phyloP scores from a whole-genome alignment of 2,888 invertebrate species.

The Dryocosmus kuriphilus region DNA sequence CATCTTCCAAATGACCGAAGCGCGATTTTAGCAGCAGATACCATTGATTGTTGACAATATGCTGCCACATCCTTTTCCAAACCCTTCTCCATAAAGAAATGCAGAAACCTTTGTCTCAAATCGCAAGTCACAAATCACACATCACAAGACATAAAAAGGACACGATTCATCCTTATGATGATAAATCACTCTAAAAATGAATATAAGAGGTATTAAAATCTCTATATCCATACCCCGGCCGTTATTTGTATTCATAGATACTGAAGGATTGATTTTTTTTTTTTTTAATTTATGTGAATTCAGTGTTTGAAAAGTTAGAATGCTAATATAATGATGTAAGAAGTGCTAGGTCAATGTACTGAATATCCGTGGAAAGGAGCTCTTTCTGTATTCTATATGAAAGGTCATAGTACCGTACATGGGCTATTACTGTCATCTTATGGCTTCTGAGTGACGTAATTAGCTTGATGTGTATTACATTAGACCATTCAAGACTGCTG shows the following conservation, averaged over 20 bases:
- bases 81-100: neutral
- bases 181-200: neutral
- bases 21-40: neutral
- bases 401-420: conserved; percentile 1
- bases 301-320: neutral
- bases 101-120: neutral
- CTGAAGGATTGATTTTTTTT: neutral
- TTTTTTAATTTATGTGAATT: neutral
- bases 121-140: neutral
- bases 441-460: neutral
- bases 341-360: neutral
- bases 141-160: neutral
- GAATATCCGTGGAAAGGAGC: neutral
- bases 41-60: neutral
- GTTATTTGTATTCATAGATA: neutral
- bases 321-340: neutral
- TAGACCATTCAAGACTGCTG: neutral
- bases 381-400: neutral
- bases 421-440: conserved; percentile 1
- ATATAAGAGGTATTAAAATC: neutral
- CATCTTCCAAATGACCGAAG: neutral
- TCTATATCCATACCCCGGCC: neutral
- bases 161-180: neutral
- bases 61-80: neutral
- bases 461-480: conserved; percentile 6